These are phyloP conservation scores for Trichogramma pretiosum DNA, from an alignment of 1,140 invertebrate species.

Conservation along the genomic window DNA sequence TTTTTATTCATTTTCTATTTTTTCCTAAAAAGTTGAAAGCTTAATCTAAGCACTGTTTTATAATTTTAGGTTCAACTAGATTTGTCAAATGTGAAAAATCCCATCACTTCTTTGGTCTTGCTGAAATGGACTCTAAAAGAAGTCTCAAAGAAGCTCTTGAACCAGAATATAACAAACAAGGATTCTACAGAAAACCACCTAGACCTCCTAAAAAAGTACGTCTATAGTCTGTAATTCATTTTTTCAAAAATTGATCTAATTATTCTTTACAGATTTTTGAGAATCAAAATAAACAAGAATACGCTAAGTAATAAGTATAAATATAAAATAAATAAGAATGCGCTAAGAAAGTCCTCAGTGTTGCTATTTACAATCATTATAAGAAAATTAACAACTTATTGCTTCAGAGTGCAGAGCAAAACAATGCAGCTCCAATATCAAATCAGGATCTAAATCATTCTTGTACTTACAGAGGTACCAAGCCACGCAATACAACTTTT, in stretches of 20 bases:
- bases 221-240: not conserved
- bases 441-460: constrained; percentile 60
- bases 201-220: constrained; percentile 83
- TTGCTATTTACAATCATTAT: constrained; percentile 99
- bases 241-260: not conserved
- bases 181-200: constrained; percentile 68
- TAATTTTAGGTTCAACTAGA: constrained; percentile 66
- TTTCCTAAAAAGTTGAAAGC: not conserved
- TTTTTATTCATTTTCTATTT: constrained; percentile 3
- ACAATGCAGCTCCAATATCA: constrained; percentile 45
- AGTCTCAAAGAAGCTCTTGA: constrained; percentile 68
- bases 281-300: constrained; percentile 90
- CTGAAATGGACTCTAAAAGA: constrained; percentile 82
- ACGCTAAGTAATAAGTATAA: no score
- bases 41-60: constrained; percentile 9
- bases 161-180: constrained; percentile 50
- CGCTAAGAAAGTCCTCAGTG: constrained; percentile 96
- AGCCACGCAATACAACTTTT: constrained; percentile 40
- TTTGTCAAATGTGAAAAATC: constrained; percentile 98
- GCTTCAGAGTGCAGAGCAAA: constrained; percentile 36
- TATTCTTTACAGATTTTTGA: constrained; percentile 71
- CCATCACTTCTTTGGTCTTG: constrained; percentile 93
- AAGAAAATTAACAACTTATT: constrained; percentile 94
- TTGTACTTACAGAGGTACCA: constrained; percentile 64
- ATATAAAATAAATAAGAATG: constrained; percentile 94